Conservation (phyloP, 2,113 vertebrate species). For the Protobothrops mucrosquamatus region DNA sequence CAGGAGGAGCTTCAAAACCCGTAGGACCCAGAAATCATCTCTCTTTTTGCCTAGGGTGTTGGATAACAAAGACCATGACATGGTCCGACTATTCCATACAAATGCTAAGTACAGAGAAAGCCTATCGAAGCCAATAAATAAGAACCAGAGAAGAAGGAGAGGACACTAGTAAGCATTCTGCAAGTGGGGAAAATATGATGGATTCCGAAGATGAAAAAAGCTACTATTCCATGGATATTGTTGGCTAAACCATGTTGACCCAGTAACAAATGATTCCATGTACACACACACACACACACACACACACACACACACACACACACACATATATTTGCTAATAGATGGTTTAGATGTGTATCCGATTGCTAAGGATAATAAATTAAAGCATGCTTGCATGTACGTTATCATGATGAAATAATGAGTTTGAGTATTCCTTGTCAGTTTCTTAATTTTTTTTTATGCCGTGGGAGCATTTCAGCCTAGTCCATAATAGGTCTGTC, state of each 20-base stretch:
- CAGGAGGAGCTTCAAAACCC: conserved; percentile 88
- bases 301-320: neutral
- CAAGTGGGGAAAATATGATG: neutral
- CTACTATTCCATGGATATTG: conserved; percentile 25
- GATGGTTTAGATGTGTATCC: conserved; percentile 48
- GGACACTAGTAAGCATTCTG: conserved; percentile 25
- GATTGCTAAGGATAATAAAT: conserved; percentile 35
- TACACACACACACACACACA: neutral
- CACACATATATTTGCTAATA: conserved; percentile 29
- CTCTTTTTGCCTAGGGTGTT: conserved; percentile 94
- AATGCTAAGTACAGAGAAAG: conserved; percentile 54
- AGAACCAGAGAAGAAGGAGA: conserved; percentile 63
- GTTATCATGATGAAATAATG: conserved; percentile 38
- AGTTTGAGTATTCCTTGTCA: conserved; percentile 35
- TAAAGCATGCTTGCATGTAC: conserved; percentile 35
- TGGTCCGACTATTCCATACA: conserved; percentile 74
- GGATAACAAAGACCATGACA: conserved; percentile 89
- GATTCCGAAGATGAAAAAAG: neutral
- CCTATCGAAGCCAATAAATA: conserved; percentile 25
- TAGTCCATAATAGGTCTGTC: neutral
- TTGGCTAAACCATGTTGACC: conserved; percentile 6
- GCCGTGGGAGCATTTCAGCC: neutral
- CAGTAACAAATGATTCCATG: neutral
- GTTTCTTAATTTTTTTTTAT: neutral
- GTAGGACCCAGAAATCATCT: conserved; percentile 93